These are phyloP conservation scores for Campopleginae sp. DNA, from an alignment of 2,888 invertebrate species.

Conservation along the genomic window DNA sequence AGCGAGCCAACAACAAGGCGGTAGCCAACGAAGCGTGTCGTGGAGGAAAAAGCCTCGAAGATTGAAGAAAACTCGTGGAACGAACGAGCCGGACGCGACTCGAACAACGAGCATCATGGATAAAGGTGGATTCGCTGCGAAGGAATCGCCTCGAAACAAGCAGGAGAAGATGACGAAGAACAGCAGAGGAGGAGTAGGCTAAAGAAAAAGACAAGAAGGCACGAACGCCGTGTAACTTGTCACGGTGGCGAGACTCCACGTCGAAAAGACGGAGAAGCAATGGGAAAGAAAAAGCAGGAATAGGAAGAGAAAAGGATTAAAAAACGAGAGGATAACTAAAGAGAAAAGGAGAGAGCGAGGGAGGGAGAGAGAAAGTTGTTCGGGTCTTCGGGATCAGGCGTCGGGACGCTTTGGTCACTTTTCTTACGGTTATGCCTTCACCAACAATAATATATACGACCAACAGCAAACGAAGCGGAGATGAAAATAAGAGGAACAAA, in stretches of 20 bases:
- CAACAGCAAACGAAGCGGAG: slow-evolving; percentile 24
- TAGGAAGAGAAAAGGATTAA: slow-evolving; percentile 1
- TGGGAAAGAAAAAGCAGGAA: slow-evolving; percentile 16
- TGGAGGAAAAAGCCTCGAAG: slow-evolving; percentile 62
- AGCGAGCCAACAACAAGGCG: slow-evolving; percentile 43
- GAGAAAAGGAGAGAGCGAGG: slow-evolving; percentile 15
- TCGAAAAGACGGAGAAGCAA: slow-evolving; percentile 33
- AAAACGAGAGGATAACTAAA: slow-evolving; percentile 9
- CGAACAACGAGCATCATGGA: slow-evolving; percentile 36
- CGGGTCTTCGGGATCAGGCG: slow-evolving; percentile 48
- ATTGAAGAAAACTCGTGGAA: slow-evolving; percentile 63
- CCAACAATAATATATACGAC: slow-evolving; percentile 7
- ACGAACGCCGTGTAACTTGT: slow-evolving; percentile 64
- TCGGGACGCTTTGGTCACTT: slow-evolving; percentile 56
- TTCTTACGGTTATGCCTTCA: slow-evolving; percentile 54
- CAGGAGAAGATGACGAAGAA: slow-evolving; percentile 22
- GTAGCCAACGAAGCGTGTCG: slow-evolving; percentile 68
- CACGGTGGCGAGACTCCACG: slow-evolving; percentile 61
- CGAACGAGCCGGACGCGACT: slow-evolving; percentile 37
- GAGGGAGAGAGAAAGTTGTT: slow-evolving; percentile 31
- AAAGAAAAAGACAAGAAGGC: slow-evolving; percentile 39
- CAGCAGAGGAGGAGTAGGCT: slow-evolving; percentile 11
- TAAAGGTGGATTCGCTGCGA: slow-evolving; percentile 37
- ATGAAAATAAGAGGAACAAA: slow-evolving; percentile 35
- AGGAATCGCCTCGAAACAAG: slow-evolving; percentile 26